These are phyloP conservation scores for Cairina moschata DNA, from an alignment of 2,113 vertebrate species.

Conservation along the genomic window DNA sequence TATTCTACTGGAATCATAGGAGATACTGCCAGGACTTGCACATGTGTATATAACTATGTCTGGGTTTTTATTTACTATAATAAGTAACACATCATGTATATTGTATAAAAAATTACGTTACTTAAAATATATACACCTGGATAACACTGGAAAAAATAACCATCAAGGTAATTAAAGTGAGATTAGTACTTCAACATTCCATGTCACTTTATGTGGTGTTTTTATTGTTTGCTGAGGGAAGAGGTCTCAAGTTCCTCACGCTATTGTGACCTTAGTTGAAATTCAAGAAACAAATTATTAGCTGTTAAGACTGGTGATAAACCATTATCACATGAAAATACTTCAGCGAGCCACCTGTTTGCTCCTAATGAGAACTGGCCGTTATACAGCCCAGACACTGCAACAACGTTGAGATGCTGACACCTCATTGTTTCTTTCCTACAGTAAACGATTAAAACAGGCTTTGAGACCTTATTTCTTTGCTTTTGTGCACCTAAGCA, in stretches of 20 bases:
- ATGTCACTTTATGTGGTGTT: not conserved
- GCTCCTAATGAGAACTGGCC: not conserved
- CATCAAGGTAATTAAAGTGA: not conserved
- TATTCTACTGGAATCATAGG: not conserved
- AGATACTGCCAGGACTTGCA: no score
- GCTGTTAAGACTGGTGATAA: not conserved
- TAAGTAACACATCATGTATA: not conserved
- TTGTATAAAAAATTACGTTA: not conserved
- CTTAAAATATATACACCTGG: not conserved
- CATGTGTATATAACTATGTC: not conserved
- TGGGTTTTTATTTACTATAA: not conserved
- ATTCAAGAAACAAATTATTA: not conserved
- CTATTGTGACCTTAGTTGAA: not conserved
- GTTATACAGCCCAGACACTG: not conserved
- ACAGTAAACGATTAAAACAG: not conserved
- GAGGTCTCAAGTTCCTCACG: accelerated
- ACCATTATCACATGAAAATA: not conserved
- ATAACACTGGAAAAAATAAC: not conserved
- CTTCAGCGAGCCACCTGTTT: not conserved
- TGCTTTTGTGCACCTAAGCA: accelerated
- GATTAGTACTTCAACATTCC: not conserved
- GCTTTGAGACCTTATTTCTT: not conserved
- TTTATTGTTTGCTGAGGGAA: not conserved
- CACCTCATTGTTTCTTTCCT: not conserved
- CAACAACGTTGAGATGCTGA: no score